Evolutionary conservation across 1,140 invertebrate species (phyloP), one percentile per base, ranked within the genome.

Genomic region (Meloidogyne hapla): DNA sequence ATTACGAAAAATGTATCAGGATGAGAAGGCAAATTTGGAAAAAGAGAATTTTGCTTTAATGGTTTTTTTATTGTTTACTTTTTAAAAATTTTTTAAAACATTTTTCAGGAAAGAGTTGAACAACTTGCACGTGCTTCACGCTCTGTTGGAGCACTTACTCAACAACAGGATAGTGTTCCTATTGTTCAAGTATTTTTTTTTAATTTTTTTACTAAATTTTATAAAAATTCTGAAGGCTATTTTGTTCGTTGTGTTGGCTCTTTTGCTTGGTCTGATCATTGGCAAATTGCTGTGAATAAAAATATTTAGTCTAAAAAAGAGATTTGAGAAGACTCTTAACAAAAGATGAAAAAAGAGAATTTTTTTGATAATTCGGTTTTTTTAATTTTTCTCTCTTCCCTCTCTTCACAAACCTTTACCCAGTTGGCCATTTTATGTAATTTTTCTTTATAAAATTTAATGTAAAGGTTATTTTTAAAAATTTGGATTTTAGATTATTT

Each of bases 241-340:
- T 21, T 63, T 81, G 48, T 38, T 77, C 45, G 79, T 62, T 8
- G 25, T 81, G 13, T 70, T 80, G 18, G 79, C 79, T 33, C 69
- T 81, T 45, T 62, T 81, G 48, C 40, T 81, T 25, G 79, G 79
- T 38, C 18, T 81, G 23, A 81, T 81, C 25, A 42, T 81, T 38
- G 79, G 79, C 23, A 81, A 81, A 65, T 26, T 79, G 78, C 26
- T 79, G 23, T 79, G 61, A 76, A 79, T 23, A 42, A 42, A 42
- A 33, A 33, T 42, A 42, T 42, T 42, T 42, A 42, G 40, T 42
- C 9, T n/a, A 21, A 21, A 56, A 15, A 8, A 56, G 6, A 1
- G 13, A 45, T 45, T 1, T 18, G 18, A 5, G 6, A 56, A n/a
- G 18, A 56, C 45, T 48, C 45, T 48, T 15, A 48, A 18, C 3